These are phyloP conservation scores for Xestia xanthographa DNA, from an alignment of 2,888 invertebrate genomes.

Conservation along the genomic window DNA sequence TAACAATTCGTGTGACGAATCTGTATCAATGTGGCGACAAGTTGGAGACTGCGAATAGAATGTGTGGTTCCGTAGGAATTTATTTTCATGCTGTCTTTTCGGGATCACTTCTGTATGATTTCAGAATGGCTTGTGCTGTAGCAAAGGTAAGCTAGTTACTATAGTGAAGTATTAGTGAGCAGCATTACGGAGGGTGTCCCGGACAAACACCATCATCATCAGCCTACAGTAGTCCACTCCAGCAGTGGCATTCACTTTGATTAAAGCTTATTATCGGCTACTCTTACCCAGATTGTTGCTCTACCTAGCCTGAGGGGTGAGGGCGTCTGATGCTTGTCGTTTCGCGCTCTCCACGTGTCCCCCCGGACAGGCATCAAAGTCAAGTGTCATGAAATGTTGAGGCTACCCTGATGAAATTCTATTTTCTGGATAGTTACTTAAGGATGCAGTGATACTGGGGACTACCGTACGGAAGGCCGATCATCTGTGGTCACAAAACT, in stretches of 20 bases:
- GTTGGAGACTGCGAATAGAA: not conserved
- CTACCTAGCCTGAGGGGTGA: not conserved
- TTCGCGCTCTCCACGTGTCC: not conserved
- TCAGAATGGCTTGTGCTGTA: not conserved
- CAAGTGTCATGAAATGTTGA: not conserved
- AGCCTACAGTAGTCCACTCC: not conserved
- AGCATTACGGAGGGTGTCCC: too few relatives aligned
- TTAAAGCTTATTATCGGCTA: not conserved
- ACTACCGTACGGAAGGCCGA: not conserved
- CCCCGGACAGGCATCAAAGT: not conserved
- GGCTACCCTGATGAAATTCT: not conserved
- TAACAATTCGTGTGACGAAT: constrained; percentile 67
- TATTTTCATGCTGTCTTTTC: not conserved
- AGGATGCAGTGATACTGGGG: not conserved
- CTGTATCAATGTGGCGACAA: constrained; percentile 40
- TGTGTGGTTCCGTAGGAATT: constrained; percentile 38
- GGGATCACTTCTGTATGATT: not conserved
- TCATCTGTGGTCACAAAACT: not conserved
- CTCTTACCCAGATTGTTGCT: not conserved
- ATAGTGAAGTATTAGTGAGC: too few relatives aligned
- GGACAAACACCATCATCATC: not conserved
- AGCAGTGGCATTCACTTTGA: not conserved
- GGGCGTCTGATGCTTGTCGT: not conserved
- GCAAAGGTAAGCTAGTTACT: not conserved
- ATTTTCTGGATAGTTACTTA: not conserved